Evolutionary conservation across 37 sponge, comb jelly and placozoan species (phyloP).

Genomic region (Cliona cf. orientalis): DNA sequence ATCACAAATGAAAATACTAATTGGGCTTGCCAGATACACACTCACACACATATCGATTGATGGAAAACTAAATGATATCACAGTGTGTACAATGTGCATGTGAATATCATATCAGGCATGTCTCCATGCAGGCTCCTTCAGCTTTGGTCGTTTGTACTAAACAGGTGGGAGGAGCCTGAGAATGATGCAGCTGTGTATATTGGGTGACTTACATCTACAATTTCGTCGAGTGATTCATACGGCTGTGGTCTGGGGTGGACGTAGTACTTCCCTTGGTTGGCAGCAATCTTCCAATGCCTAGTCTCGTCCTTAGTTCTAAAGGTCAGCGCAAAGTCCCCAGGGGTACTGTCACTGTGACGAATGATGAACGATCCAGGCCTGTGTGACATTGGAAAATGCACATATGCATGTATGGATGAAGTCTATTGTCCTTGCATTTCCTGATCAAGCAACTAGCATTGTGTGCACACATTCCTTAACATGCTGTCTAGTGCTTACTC

Average conservation of each 20-base stretch:
- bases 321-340: slow-evolving; percentile 70
- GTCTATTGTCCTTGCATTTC: too few relatives aligned
- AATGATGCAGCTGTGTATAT: too few relatives aligned
- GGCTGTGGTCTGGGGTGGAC: slow-evolving; percentile 76
- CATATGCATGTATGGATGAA: neutral
- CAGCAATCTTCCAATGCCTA: slow-evolving; percentile 69
- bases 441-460: neutral
- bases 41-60: too few relatives aligned
- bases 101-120: neutral
- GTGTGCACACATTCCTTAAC: neutral
- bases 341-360: slow-evolving; percentile 67
- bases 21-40: too few relatives aligned
- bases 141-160: too few relatives aligned
- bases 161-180: too few relatives aligned
- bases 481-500: slow-evolving; percentile 39
- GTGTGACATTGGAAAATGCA: neutral
- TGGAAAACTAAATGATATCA: neutral
- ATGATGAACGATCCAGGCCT: slow-evolving; percentile 79
- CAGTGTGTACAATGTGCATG: neutral
- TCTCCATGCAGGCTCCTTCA: neutral
- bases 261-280: slow-evolving; percentile 36
- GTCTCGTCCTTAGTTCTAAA: slow-evolving; percentile 67
- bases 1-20: too few relatives aligned
- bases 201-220: slow-evolving; percentile 64
- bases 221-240: slow-evolving; percentile 61